Evolutionary conservation across 2,888 invertebrate genomes (phyloP).

Genomic region (Perizoma flavofasciatum): DNA sequence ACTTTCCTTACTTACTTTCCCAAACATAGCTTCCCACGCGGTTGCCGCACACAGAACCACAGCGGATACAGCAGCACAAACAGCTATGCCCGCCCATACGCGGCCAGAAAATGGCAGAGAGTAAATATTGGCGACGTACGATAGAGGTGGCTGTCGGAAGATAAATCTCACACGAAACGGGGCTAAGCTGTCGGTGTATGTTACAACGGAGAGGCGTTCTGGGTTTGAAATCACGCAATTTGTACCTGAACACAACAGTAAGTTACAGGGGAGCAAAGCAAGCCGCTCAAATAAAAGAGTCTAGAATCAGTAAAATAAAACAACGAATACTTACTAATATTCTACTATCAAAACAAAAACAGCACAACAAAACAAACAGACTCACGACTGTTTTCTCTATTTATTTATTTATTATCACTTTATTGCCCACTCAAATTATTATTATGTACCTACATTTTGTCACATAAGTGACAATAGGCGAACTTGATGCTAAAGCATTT

Average conservation of each 20-base stretch:
- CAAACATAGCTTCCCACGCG: slow-evolving; percentile 56
- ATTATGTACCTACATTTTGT: too few species aligned
- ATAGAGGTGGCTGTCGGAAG: slow-evolving; percentile 86
- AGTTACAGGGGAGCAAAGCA: neutral
- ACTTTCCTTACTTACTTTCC: slow-evolving; percentile 42
- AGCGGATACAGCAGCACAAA: slow-evolving; percentile 64
- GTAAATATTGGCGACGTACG: slow-evolving; percentile 86
- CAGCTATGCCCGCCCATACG: slow-evolving; percentile 84
- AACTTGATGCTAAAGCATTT: too few species aligned
- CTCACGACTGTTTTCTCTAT: too few species aligned
- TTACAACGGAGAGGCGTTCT: slow-evolving; percentile 61
- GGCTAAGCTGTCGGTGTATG: slow-evolving; percentile 74
- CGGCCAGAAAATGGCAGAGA: slow-evolving; percentile 83
- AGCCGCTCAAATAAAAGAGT: neutral
- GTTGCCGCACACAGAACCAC: slow-evolving; percentile 63
- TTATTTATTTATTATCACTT: too few species aligned
- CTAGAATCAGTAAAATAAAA: too few species aligned
- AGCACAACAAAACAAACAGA: too few species aligned
- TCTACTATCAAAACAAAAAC: too few species aligned
- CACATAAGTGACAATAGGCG: too few species aligned
- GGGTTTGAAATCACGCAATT: slow-evolving; percentile 51
- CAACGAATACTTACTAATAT: too few species aligned
- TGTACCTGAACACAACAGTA: slow-evolving; percentile 50
- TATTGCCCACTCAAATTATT: too few species aligned
- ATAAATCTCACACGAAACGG: slow-evolving; percentile 79